Evolutionary conservation across 2,797 vertebrate genomes (phyloP).

Genomic region (Poecilia gillii): DNA sequence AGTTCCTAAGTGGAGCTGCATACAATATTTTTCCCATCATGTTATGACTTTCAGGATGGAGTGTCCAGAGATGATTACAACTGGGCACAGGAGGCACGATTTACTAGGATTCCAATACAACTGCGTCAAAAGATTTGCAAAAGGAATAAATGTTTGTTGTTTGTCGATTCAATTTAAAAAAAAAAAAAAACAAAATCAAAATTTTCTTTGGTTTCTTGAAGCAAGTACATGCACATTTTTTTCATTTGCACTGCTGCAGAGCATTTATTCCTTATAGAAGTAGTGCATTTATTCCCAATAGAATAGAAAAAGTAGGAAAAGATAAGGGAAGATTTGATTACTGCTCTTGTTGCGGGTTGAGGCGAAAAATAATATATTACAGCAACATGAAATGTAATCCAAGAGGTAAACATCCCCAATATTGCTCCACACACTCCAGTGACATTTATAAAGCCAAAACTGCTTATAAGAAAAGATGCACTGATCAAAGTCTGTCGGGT

Average conservation of each 20-base stretch:
- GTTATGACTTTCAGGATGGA: slow-evolving; percentile 50
- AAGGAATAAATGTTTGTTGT: background rate
- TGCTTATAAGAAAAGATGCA: background rate
- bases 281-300: slow-evolving; percentile 27
- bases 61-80: slow-evolving; percentile 57
- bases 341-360: slow-evolving; percentile 58
- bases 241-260: slow-evolving; percentile 57
- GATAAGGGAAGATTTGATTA: slow-evolving; percentile 70
- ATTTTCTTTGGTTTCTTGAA: slow-evolving; percentile 56
- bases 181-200: slow-evolving; percentile 51
- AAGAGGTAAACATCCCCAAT: slow-evolving; percentile 26
- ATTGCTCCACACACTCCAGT: slow-evolving; percentile 26
- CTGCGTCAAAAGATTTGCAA: slow-evolving; percentile 42
- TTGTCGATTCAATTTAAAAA: slow-evolving; percentile 8
- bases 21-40: slow-evolving; percentile 33
- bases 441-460: slow-evolving; percentile 43
- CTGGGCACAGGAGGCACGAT: slow-evolving; percentile 36
- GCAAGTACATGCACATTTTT: slow-evolving; percentile 56
- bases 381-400: slow-evolving; percentile 59
- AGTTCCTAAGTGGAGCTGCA: slow-evolving; percentile 14
- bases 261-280: slow-evolving; percentile 22
- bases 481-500: background rate
- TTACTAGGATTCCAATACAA: slow-evolving; percentile 28
- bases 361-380: slow-evolving; percentile 45
- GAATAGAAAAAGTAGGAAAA: slow-evolving; percentile 43